These are phyloP conservation scores for Typhlomys cinereus DNA, from an alignment of 2,113 vertebrate genomes.

Conservation along the genomic window DNA sequence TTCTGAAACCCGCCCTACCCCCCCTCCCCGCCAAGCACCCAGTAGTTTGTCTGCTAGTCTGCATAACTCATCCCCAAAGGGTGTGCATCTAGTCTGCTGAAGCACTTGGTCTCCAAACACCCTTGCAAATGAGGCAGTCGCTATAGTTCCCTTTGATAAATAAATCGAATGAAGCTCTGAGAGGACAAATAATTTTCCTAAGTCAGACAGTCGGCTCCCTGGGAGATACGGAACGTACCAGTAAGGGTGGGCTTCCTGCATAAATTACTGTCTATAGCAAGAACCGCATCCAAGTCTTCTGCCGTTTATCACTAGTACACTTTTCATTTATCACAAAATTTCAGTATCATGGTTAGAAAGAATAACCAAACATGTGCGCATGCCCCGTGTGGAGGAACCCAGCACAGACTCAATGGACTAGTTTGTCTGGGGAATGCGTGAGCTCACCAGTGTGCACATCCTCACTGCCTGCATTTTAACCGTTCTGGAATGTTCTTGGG, in stretches of 20 bases:
- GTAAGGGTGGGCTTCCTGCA: not conserved
- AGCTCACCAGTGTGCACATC: not conserved
- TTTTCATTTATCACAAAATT: not conserved
- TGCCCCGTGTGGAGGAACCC: not conserved
- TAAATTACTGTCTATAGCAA: not conserved
- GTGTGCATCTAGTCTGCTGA: not conserved
- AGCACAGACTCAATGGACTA: not conserved
- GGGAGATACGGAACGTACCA: not conserved
- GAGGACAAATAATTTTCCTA: slow-evolving; percentile 42
- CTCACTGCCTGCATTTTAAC: not conserved
- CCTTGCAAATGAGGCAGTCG: not conserved
- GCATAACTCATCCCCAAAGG: not conserved
- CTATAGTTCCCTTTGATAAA: slow-evolving; percentile 27
- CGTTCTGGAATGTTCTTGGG: not conserved
- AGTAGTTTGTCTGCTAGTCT: not conserved
- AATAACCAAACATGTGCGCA: not conserved
- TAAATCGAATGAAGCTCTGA: slow-evolving; percentile 48
- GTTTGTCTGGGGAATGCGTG: not conserved
- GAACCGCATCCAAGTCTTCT: not conserved
- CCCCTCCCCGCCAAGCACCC: not conserved
- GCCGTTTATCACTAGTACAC: not conserved
- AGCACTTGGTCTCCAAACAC: not conserved
- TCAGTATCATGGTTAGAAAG: not conserved
- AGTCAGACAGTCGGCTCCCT: slow-evolving; percentile 27
- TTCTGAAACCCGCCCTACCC: not conserved